These are phyloP conservation scores for Hemitrygon akajei DNA, from an alignment of 2,797 vertebrate genomes.

Conservation along the genomic window DNA sequence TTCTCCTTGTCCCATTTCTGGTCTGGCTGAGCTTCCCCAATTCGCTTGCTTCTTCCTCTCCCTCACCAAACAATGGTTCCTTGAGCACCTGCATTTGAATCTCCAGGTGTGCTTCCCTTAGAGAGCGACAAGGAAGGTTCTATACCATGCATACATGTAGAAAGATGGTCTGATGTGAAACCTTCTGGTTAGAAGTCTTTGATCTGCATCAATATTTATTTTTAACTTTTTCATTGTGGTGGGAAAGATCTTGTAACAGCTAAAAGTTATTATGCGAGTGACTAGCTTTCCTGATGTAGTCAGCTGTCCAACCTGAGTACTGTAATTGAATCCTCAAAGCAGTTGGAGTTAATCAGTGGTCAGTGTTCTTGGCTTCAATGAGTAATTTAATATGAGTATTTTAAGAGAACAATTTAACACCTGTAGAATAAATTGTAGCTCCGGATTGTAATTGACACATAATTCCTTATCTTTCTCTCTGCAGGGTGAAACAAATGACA, in stretches of 20 bases:
- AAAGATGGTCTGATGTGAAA: neutral
- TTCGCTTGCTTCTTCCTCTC: neutral
- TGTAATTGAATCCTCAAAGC: neutral
- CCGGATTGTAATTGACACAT: neutral
- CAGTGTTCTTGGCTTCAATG: neutral
- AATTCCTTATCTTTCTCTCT: neutral
- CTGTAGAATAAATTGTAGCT: neutral
- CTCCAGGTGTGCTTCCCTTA: neutral
- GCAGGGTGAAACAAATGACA: constrained; percentile 7
- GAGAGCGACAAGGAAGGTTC: neutral
- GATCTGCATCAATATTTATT: neutral
- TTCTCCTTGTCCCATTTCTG: neutral
- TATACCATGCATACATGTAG: neutral
- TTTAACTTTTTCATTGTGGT: neutral
- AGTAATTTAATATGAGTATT: neutral
- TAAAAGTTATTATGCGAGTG: too few species aligned
- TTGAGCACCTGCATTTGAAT: neutral
- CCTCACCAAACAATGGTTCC: too few species aligned
- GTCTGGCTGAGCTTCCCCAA: neutral
- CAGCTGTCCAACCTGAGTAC: too few species aligned
- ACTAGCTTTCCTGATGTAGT: neutral
- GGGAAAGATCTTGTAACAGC: too few species aligned
- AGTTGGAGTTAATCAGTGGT: neutral
- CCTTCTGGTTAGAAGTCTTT: neutral
- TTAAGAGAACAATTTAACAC: too few species aligned